phyloP scores from a whole-genome alignment of 2,797 vertebrate species.

The Gallinago stenura region DNA sequence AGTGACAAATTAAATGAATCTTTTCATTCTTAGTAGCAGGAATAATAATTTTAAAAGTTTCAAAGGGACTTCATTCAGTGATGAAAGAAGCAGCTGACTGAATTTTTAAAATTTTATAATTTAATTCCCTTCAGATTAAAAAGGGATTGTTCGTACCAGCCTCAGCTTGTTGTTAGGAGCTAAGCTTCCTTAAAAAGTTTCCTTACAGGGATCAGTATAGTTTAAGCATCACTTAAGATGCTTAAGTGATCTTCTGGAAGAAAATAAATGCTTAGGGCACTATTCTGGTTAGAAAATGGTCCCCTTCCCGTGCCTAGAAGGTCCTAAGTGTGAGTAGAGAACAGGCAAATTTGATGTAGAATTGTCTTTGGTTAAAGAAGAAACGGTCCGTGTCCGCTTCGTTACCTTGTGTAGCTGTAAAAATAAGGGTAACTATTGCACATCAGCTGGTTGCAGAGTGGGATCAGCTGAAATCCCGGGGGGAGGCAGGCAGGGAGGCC shows the following conservation, averaged over 20 bases:
- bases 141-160: neutral
- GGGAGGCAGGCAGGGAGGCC: neutral
- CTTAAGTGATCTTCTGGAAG: neutral
- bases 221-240: neutral
- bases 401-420: neutral
- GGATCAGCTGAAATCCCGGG: neutral
- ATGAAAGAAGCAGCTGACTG: constrained; percentile 26
- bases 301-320: neutral
- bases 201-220: neutral
- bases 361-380: neutral
- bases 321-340: neutral
- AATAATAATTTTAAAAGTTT: neutral
- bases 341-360: neutral
- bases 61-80: neutral
- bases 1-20: neutral
- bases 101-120: neutral
- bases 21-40: neutral
- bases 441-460: neutral
- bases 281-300: neutral
- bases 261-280: neutral
- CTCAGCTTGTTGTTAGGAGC: neutral
- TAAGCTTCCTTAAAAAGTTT: neutral
- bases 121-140: neutral
- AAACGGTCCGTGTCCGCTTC: neutral
- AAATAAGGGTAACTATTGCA: neutral